Percentiles rank a stretch among this genome's conserved stretches.
These are phyloP conservation scores for Patiria pectinifera DNA, from an alignment of 53 echinoderm and acorn worm genomes.

Conservation along the genomic window DNA sequence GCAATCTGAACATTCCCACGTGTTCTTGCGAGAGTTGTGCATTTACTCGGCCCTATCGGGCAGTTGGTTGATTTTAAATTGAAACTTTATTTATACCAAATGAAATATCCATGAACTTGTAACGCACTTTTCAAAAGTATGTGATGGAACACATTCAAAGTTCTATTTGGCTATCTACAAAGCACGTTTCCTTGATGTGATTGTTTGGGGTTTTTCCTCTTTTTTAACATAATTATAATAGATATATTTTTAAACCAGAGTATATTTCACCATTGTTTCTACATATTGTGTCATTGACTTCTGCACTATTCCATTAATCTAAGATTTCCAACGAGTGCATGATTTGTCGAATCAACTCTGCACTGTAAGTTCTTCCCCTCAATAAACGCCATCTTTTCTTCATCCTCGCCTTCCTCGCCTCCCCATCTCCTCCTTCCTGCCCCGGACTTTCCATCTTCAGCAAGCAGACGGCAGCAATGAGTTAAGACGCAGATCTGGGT, in stretches of 20 bases:
- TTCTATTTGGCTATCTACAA: no score
- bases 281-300: no score
- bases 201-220: no score
- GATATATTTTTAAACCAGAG: no score
- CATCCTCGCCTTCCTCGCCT: not conserved
- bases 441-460: not conserved
- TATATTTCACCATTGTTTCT: no score
- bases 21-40: not conserved
- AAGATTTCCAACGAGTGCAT: no score
- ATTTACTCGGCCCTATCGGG: not conserved
- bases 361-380: not conserved
- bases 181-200: no score
- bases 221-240: no score
- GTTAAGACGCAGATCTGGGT: slow-evolving; percentile 57
- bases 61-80: not conserved
- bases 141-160: no score
- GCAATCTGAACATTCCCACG: not conserved
- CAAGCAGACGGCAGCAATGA: slow-evolving; percentile 47
- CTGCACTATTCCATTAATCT: no score
- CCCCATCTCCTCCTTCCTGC: not conserved
- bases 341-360: not conserved
- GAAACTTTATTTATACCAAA: not conserved
- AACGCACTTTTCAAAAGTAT: no score
- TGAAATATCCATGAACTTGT: no score
- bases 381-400: not conserved